Evolutionary conservation across 1,140 invertebrate genomes (phyloP), one percentile per base, ranked within the genome.

Genomic region (Atta colombica): DNA sequence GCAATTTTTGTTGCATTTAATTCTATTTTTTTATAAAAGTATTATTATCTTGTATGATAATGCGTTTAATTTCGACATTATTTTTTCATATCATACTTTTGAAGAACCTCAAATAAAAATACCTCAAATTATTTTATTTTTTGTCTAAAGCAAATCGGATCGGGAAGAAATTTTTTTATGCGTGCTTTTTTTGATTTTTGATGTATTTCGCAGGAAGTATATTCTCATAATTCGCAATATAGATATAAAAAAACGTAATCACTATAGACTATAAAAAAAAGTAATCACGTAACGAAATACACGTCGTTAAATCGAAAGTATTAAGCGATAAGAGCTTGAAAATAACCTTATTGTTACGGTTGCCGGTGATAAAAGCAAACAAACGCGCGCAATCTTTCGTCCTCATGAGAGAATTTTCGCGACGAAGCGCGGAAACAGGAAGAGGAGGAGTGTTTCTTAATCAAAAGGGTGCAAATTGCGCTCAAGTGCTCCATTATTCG

Each of bases 381-480:
- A 31, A 66, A 49, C 28, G 63, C 77, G 58, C 10, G 75, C 28
- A 31, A 49, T 65, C 28, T 18, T 39, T 45, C 28, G 21, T 31
- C 14, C 39, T 25, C 21, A 1, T 21, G 31, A 53, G 16, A 69
- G 14, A 80, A 69, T 80, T 69, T 80, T 69, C 31, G 63, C 77
- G 63, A 21, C 12, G 63, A n/a, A 7, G 45, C 3, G 25, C n/a
- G 18, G 14, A 16, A 63, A 14, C 7, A n/a, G 58, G 6, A 45
- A 49, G 16, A 14, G 60, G 4, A 14, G 35, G 77, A 39, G 16
- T 8, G 31, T 55, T 58, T 35, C 45, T 81, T 71, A 81, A 81
- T 81, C 49, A 71, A 69, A 69, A 68, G 31, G 21, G 65, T 71
- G 65, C 77, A 81, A 71, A 81, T 81, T 81, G 65, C 77, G 31